Evolutionary conservation across 2,888 invertebrate genomes (phyloP).

Genomic region (Xestobium rufovillosum): DNA sequence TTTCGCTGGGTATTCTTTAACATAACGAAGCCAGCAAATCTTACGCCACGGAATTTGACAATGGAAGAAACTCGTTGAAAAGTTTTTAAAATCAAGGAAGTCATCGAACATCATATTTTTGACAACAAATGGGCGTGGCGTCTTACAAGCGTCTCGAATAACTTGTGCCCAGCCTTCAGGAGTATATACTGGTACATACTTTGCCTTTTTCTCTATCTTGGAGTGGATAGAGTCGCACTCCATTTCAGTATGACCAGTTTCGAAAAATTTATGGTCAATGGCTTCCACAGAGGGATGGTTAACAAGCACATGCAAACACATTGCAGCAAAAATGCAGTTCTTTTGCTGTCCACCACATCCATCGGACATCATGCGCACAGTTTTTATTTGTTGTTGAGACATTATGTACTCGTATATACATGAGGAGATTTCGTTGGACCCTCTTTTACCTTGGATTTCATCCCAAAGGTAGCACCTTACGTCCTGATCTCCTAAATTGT

Average conservation of each 20-base stretch:
- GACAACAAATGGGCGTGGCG: conserved; percentile 19
- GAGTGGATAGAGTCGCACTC: conserved; percentile 27
- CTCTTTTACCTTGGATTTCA: conserved; percentile 31
- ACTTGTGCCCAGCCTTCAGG: conserved; percentile 26
- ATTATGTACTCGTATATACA: conserved; percentile 24
- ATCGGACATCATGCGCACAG: conserved; percentile 25
- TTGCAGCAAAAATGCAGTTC: conserved; percentile 21
- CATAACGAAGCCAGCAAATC: conserved; percentile 17
- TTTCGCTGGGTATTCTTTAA: conserved; percentile 15
- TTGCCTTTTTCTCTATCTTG: conserved; percentile 28
- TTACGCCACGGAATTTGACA: conserved; percentile 12
- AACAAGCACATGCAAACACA: conserved; percentile 17
- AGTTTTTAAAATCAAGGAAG: conserved; percentile 19
- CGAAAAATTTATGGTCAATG: conserved; percentile 19
- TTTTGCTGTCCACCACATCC: conserved; percentile 26
- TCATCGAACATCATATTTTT: conserved; percentile 18
- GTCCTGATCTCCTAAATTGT: conserved; percentile 30
- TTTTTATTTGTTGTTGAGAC: conserved; percentile 12
- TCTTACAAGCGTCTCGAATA: conserved; percentile 21
- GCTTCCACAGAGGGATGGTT: conserved; percentile 11
- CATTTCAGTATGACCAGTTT: conserved; percentile 23
- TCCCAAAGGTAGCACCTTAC: conserved; percentile 29
- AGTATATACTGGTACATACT: conserved; percentile 27
- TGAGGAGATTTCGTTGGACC: conserved; percentile 29
- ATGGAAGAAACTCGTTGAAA: not conserved